Conservation (phyloP, 1,140 invertebrate genomes). For the Hormaphis cornu region DNA sequence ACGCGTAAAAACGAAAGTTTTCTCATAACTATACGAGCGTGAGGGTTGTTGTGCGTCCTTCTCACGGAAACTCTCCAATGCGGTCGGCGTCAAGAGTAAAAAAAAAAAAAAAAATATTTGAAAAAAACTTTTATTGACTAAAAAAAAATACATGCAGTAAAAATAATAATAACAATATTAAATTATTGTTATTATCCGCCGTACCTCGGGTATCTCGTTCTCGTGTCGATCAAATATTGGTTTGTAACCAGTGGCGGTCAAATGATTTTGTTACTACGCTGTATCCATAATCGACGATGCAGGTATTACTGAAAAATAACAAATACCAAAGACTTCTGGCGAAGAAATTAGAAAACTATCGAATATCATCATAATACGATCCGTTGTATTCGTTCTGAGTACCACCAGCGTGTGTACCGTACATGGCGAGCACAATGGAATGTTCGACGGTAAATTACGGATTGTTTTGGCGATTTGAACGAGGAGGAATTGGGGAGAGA, state of each 20-base stretch:
- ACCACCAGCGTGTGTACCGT: neutral
- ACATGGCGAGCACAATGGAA: neutral
- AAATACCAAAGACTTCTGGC: too few species aligned
- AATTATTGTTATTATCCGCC: constrained; percentile 2
- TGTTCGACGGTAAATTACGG: too few species aligned
- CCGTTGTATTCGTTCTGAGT: neutral
- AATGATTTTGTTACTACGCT: too few species aligned
- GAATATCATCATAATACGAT: neutral
- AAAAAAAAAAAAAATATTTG: too few species aligned
- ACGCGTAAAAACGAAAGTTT: constrained; percentile 3
- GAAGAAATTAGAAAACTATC: too few species aligned
- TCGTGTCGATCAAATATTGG: neutral
- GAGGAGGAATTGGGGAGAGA: too few species aligned
- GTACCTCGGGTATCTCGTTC: constrained; percentile 10
- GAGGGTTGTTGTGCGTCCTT: neutral
- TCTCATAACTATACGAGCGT: constrained; percentile 9
- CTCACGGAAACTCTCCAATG: neutral
- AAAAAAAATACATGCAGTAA: neutral
- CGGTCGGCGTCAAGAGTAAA: constrained; percentile 5
- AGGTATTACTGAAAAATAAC: too few species aligned
- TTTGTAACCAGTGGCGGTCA: too few species aligned
- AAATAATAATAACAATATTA: neutral
- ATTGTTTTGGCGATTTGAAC: neutral
- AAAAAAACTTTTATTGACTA: constrained; percentile 29
- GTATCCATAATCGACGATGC: too few species aligned